These are phyloP conservation scores for Phenganax stokvisi DNA, from an alignment of 92 coral and sea anemone genomes.

Conservation along the genomic window DNA sequence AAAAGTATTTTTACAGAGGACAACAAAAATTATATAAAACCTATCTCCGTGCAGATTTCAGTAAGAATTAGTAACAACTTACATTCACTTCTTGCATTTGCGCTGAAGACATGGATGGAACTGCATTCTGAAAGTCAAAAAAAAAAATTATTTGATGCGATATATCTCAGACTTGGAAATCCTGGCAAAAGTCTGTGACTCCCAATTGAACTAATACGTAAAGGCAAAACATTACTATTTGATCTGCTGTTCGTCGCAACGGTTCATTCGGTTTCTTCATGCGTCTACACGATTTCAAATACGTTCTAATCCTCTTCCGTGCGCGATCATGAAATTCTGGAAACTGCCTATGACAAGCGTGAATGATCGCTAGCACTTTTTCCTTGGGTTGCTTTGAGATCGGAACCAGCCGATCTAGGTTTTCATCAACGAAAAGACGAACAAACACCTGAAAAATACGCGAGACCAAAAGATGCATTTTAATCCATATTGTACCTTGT, in stretches of 20 bases:
- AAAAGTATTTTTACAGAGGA: too few species aligned
- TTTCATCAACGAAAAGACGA: slow-evolving; percentile 90
- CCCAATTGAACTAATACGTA: not conserved
- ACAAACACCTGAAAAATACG: slow-evolving; percentile 78
- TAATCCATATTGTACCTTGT: not conserved
- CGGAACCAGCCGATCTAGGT: slow-evolving; percentile 94
- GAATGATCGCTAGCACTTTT: slow-evolving; percentile 88
- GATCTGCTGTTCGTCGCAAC: slow-evolving; percentile 90
- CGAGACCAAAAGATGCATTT: not conserved
- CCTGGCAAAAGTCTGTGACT: not conserved
- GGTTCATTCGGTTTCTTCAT: slow-evolving; percentile 94
- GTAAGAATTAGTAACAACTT: slow-evolving; percentile 32
- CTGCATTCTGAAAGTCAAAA: slow-evolving; percentile 59
- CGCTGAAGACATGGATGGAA: slow-evolving; percentile 94
- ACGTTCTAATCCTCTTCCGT: slow-evolving; percentile 88
- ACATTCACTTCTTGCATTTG: slow-evolving; percentile 99
- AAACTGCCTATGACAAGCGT: slow-evolving; percentile 96
- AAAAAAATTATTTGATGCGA: not conserved
- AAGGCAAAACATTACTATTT: slow-evolving; percentile 58
- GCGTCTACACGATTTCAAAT: slow-evolving; percentile 87
- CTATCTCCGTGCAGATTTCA: too few species aligned
- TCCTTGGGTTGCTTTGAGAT: slow-evolving; percentile 98
- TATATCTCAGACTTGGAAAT: not conserved
- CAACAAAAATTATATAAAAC: too few species aligned
- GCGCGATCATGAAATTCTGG: slow-evolving; percentile 99